phyloP scores from a whole-genome alignment of 1,140 invertebrate genomes.

The Tribolium madens region DNA sequence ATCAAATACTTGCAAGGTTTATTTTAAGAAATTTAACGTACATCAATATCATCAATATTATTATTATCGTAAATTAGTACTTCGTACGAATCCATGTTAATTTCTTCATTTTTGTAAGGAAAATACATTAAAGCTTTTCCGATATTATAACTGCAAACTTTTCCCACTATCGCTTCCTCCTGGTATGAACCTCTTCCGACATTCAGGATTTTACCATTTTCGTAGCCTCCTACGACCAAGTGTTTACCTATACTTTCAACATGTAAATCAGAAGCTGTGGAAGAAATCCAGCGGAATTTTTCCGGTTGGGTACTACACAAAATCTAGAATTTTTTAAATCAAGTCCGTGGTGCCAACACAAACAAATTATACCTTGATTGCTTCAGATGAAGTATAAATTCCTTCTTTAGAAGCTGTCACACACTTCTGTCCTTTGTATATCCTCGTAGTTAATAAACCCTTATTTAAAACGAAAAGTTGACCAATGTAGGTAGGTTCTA shows the following conservation, averaged over 20 bases:
- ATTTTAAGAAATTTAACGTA: not conserved
- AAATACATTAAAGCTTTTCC: conserved; percentile 18
- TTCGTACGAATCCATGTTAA: not conserved
- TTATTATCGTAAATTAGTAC: conserved; percentile 9
- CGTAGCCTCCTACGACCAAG: not conserved
- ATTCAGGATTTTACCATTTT: conserved; percentile 17
- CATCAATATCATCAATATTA: not conserved
- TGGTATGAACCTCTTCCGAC: conserved; percentile 15
- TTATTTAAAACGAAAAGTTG: not conserved
- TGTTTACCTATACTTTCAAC: not conserved
- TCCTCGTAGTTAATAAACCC: not conserved
- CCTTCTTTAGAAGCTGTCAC: conserved; percentile 17
- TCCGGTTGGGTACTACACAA: not conserved
- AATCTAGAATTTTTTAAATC: not conserved
- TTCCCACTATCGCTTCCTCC: conserved; percentile 2
- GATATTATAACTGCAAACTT: conserved; percentile 10
- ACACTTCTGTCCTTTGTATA: not conserved
- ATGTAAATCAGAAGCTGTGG: not conserved
- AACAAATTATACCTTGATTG: not conserved
- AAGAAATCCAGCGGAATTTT: not conserved
- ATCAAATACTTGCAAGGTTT: not conserved
- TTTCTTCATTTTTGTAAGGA: not conserved
- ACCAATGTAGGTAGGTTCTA: not conserved
- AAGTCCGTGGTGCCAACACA: not conserved
- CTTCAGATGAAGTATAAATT: not conserved